These are phyloP conservation scores for Progne subis DNA, from an alignment of 2,113 vertebrate species.

Conservation along the genomic window DNA sequence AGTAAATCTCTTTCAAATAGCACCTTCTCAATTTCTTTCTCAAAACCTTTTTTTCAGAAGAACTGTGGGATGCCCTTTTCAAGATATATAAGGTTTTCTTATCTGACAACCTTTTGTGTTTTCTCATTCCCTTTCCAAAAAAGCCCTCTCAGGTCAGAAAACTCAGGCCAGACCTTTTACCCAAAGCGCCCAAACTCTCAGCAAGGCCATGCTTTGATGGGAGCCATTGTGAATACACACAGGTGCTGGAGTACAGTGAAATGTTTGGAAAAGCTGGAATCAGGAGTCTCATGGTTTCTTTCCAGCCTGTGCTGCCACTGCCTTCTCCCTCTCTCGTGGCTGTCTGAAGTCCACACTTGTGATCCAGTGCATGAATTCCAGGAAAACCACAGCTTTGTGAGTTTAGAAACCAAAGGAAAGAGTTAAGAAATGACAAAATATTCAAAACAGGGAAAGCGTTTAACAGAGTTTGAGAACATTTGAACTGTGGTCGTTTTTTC, in stretches of 20 bases:
- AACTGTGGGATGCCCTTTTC: background rate
- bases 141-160: background rate
- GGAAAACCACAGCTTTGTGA: background rate
- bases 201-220: background rate
- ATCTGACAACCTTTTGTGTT: background rate
- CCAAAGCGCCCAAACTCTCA: background rate
- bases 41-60: background rate
- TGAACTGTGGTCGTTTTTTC: background rate
- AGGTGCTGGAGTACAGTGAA: background rate
- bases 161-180: background rate
- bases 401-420: background rate
- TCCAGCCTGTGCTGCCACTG: background rate
- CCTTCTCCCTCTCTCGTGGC: rapidly evolving
- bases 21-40: background rate
- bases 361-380: background rate
- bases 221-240: rapidly evolving
- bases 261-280: background rate
- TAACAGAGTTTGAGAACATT: background rate
- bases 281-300: background rate
- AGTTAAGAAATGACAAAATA: background rate
- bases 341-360: background rate
- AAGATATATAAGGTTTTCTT: background rate
- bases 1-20: background rate
- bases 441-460: background rate
- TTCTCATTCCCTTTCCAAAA: background rate